Conservation (phyloP, 2,113 vertebrate species). For the Poeciliopsis turrubarensis region DNA sequence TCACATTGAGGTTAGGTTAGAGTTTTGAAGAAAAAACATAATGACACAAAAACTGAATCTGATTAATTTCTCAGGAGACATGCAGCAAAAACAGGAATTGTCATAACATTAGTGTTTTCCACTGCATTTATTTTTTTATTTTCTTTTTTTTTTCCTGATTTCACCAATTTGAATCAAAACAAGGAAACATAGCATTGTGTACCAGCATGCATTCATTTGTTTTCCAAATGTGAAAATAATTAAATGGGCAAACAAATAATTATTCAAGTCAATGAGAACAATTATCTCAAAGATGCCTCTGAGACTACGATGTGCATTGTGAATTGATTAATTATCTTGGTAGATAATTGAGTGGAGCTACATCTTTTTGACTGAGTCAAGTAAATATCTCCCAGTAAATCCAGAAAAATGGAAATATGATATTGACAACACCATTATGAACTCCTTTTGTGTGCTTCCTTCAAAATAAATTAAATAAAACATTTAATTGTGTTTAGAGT, state of each 20-base stretch:
- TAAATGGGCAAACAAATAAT: slow-evolving; percentile 87
- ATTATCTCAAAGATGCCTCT: slow-evolving; percentile 84
- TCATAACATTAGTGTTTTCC: neutral
- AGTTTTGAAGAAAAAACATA: slow-evolving; percentile 36
- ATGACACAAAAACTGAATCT: slow-evolving; percentile 39
- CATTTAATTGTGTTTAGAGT: neutral
- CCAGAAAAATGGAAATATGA: neutral
- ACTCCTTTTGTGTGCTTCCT: neutral
- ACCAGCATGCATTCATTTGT: slow-evolving; percentile 68
- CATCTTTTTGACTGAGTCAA: slow-evolving; percentile 68
- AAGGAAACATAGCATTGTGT: slow-evolving; percentile 17
- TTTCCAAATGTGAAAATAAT: slow-evolving; percentile 83
- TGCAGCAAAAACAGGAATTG: slow-evolving; percentile 5
- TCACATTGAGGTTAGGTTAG: slow-evolving; percentile 50
- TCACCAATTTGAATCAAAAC: slow-evolving; percentile 20
- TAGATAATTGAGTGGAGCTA: slow-evolving; percentile 79
- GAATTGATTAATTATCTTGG: slow-evolving; percentile 84
- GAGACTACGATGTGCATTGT: slow-evolving; percentile 81
- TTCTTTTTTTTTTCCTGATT: slow-evolving; percentile 18
- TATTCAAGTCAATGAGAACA: slow-evolving; percentile 86
- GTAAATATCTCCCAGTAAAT: slow-evolving; percentile 38
- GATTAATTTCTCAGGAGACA: slow-evolving; percentile 37
- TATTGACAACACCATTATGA: neutral
- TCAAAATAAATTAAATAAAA: neutral
- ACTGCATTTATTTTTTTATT: slow-evolving; percentile 9